Evolutionary conservation across 2,888 invertebrate species (phyloP), one percentile per base, ranked within the genome.

Genomic region (Drosophila melanosoma): DNA sequence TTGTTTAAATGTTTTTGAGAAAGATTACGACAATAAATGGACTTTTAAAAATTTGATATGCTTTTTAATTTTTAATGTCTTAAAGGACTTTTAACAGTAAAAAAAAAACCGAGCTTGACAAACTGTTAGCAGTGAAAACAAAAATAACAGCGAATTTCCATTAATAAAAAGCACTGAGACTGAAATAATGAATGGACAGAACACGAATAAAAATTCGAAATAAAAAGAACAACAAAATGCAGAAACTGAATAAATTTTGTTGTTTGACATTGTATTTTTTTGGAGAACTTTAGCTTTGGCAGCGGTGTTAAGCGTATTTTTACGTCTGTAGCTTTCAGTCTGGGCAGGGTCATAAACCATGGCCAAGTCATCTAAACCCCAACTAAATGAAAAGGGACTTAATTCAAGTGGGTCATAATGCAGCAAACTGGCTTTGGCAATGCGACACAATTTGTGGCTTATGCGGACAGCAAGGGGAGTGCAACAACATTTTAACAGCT

Each of bases 401-500:
- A 8, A 23, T 42, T 20, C 59, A 61, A 69, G 38, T 42, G 48
- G 61, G 38, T 15, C 42, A 66, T 74, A 64, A 69, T 74, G 66
- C 72, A 74, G 64, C 48, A 67, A 67, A 61, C 58, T 64, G 69
- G 61, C 62, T 75, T 64, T 70, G 70, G 32, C 58, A 78, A 64
- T 78, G 82, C 74, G 83, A 67, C 79, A 74, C 81, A 70, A 63
- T 79, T 81, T 81, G 75, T 79, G 79, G 74, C 49, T 66, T 66
- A 49, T 32, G 54, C 48, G 62, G 48, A 58, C 32, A 23, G 59
- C 32, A 36, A n/a, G 40, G 57, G 66, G 63, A 82, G 79, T 76
- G 83, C 86, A 88, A 80, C 80, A 87, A 87, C 85, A 86, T 85
- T 83, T 85, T 86, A 85, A 85, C 83, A 72, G 88, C 62, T 65